Evolutionary conservation across 2,113 vertebrate genomes (phyloP), one percentile per base, ranked within the genome.

Genomic region (Tychaedon coryphoeus): DNA sequence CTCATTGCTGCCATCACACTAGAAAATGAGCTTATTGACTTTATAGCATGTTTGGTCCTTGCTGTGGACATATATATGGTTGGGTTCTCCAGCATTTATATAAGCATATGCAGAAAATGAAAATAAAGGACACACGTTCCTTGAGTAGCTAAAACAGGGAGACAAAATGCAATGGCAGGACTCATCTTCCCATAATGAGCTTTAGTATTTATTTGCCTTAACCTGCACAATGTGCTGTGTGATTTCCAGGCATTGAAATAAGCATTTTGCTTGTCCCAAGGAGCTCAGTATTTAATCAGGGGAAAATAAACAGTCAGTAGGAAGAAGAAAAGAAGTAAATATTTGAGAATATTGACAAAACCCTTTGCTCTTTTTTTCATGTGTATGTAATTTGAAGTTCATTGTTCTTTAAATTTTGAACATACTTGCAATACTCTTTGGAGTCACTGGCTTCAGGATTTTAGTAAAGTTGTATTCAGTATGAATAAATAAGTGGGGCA

Each of bases 191-290:
- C 33, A 29, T 62, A 91, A 87, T 72, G n/a, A n/a, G 48, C n/a
- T 78, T 77, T 50, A 93, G 48, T 65, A 70, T 85, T 88, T 95
- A 91, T 91, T 88, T 74, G 34, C 67, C 67, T 82, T 79, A 90
- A 58, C 29, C 42, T 76, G 23, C 31, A 80, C 38, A 73, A 84
- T 33, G 29, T 86, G 51, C 48, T 73, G 17, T 47, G 36, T 62
- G 40, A 54, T 80, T 92, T 95, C 51, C 56, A 80, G 60, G 23
- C 38, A 73, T 12, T 60, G 56, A 93, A 96, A 70, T 34, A 82
- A 93, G 31, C 25, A 80, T 16, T 88, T 58, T 38, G 7, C 56
- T 80, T 74, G 19, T 83, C 58, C 28, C 43, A 86, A 34, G 51
- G 23, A 79, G 26, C 56, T 90, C 47, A 71, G 38, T 86, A 31